Percentiles rank a stretch among this genome's conserved stretches.
These are phyloP conservation scores for Speoplatyrhinus poulsoni DNA, from an alignment of 2,113 vertebrate genomes.

Conservation along the genomic window DNA sequence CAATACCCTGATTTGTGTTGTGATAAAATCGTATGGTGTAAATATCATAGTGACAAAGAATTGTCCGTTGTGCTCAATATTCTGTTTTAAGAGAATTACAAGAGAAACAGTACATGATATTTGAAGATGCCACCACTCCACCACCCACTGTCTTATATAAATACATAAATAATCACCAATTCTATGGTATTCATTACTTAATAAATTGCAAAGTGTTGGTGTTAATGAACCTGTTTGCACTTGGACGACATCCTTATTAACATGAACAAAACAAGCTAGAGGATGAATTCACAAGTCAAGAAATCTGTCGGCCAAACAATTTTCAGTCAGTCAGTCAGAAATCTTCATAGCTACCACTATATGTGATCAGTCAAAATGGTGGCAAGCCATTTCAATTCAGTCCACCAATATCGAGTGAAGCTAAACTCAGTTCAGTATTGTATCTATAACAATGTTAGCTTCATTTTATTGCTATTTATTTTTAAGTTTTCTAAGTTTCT, in stretches of 20 bases:
- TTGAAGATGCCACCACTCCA: neutral
- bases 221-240: neutral
- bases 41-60: too few species aligned
- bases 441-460: neutral
- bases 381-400: neutral
- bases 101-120: slow-evolving; percentile 5
- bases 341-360: neutral
- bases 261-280: neutral
- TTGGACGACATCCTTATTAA: neutral
- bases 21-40: neutral
- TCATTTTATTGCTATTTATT: slow-evolving; percentile 2
- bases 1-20: neutral
- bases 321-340: neutral
- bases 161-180: slow-evolving; percentile 12
- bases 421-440: neutral
- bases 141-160: neutral
- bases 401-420: neutral
- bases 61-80: neutral
- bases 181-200: neutral
- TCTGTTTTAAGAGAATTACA: neutral
- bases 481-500: neutral
- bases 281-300: neutral
- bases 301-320: neutral
- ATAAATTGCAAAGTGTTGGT: neutral
- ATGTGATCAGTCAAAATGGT: neutral